These are phyloP conservation scores for Diachasma alloeum DNA, from an alignment of 1,140 invertebrate species.

Conservation along the genomic window DNA sequence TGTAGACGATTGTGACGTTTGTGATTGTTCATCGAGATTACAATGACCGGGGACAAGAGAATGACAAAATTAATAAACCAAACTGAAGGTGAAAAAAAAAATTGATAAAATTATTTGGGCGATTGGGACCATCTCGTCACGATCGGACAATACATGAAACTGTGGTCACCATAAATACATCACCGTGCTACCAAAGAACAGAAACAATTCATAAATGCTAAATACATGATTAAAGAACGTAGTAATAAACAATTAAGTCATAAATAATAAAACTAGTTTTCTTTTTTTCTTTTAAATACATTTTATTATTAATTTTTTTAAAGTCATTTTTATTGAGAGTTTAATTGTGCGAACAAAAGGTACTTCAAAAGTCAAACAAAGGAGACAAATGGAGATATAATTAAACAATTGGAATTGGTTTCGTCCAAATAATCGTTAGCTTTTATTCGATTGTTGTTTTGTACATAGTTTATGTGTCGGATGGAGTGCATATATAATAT, in stretches of 20 bases:
- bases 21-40: not conserved
- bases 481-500: slow-evolving; percentile 22
- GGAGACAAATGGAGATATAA: not conserved
- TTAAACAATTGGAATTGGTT: slow-evolving; percentile 21
- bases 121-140: slow-evolving; percentile 25
- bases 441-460: slow-evolving; percentile 27
- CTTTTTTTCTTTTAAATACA: not conserved
- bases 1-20: not conserved
- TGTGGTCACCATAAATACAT: slow-evolving; percentile 16
- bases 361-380: not conserved
- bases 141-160: slow-evolving; percentile 21
- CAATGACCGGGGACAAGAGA: not conserved
- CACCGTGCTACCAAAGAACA: slow-evolving; percentile 27
- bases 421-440: slow-evolving; percentile 19
- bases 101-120: not conserved
- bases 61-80: not conserved
- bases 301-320: not conserved
- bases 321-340: slow-evolving; percentile 2
- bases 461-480: slow-evolving; percentile 28
- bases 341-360: not conserved
- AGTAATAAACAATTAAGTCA: not conserved
- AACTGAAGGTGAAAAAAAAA: not conserved
- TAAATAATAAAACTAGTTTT: not conserved
- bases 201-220: not conserved
- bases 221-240: not conserved